Conservation (phyloP, 1,140 invertebrate species). For the Saccostrea cuccullata region DNA sequence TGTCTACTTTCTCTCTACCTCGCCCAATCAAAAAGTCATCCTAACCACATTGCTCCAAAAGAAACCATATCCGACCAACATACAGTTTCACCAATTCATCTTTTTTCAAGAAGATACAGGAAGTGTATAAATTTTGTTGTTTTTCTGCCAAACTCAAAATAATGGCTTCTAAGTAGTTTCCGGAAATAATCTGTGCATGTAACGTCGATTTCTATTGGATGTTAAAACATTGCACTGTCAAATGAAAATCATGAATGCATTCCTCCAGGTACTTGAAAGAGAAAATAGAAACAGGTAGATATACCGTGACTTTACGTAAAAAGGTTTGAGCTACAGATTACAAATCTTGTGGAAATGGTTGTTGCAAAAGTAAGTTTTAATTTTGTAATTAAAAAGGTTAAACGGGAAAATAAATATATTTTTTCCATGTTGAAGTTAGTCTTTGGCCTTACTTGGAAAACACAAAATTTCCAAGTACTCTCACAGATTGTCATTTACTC, state of each 20-base stretch:
- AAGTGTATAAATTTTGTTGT: constrained; percentile 29
- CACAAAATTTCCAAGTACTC: too few species aligned
- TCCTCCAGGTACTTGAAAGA: neutral
- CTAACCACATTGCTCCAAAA: neutral
- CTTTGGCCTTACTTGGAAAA: too few species aligned
- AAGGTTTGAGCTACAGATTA: neutral
- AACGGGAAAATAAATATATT: too few species aligned
- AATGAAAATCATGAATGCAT: constrained; percentile 11
- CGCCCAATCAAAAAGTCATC: neutral
- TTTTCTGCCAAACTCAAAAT: constrained; percentile 29
- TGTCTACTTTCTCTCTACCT: constrained; percentile 19
- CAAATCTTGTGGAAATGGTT: neutral
- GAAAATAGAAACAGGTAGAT: constrained; percentile 10
- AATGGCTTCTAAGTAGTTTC: constrained; percentile 30
- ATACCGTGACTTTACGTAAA: neutral
- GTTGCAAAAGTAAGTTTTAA: neutral
- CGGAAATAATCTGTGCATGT: constrained; percentile 25
- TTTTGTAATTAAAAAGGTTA: neutral
- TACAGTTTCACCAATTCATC: neutral
- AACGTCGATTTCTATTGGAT: constrained; percentile 15
- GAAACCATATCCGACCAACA: neutral
- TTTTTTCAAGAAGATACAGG: constrained; percentile 34
- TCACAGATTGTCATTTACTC: too few species aligned
- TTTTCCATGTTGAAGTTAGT: too few species aligned
- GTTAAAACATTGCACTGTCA: neutral